Evolutionary conservation across 2,113 vertebrate species (phyloP), one percentile per base, ranked within the genome.

Genomic region (Corapipo altera): DNA sequence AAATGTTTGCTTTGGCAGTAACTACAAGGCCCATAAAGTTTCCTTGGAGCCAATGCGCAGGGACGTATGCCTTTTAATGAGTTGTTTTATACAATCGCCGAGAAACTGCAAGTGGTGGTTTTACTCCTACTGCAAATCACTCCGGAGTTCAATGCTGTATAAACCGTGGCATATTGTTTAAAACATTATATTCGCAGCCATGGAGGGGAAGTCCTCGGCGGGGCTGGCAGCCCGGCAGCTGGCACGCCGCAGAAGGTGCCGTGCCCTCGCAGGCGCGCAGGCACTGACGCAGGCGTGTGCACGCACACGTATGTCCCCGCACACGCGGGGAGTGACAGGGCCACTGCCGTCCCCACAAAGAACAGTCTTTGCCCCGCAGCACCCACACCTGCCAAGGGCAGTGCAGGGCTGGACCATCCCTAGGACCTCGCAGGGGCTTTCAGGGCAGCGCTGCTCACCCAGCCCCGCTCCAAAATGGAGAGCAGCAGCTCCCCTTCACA

Each of bases 1-100:
- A 89, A 92, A 94, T 46, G 92, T 97, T 97, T 96, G 83, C 95
- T 89, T 96, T 96, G 92, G 93, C 96, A 95, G 76, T 18, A 81
- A 72, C 61, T 72, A 37, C 87, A 32, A 71, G 92, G 93, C 90
- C 96, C 92, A 92, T 96, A 94, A 97, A 97, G 95, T 94, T 96
- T 92, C 80, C 85, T 39, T 28, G 2, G 76, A 33, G 79, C 85
- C 94, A 30, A 15, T 1, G 77, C 12, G 27, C 59, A 41, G 61
- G 88, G 82, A 77, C 9, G 72, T 81, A 33, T 78, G 92, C 69
- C 61, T 96, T 91, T 93, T 93, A 96, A 96, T 30, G 92, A 96
- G 92, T 64, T 88, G 91, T 32, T 96, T 89, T 78, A 92, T 21
- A 64, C 76, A 78, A 93, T 80, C 22, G 33, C 67, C 9, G 32